Percentiles rank a stretch among this genome's conserved stretches.
phyloP scores from a whole-genome alignment of 2,797 vertebrate species.

The Mus caroli region DNA sequence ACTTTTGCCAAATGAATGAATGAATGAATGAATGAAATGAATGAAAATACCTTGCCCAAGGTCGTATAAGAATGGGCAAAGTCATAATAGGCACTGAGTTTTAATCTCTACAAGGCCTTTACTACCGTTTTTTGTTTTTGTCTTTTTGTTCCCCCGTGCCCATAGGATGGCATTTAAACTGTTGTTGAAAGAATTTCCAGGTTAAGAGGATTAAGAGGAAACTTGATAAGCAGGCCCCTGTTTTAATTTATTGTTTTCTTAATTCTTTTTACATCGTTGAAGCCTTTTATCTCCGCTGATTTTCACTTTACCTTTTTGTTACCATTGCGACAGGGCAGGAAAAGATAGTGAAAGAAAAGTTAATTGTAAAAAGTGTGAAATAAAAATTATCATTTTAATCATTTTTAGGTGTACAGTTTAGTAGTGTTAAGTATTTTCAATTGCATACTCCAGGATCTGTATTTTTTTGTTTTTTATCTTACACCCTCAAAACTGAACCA shows the following conservation, averaged over 20 bases:
- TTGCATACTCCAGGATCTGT: neutral
- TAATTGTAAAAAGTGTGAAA: neutral
- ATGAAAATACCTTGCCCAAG: constrained; percentile 35
- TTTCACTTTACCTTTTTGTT: constrained; percentile 1
- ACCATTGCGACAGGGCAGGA: neutral
- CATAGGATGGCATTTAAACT: neutral
- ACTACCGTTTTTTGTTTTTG: neutral
- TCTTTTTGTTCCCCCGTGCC: neutral
- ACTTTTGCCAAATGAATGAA: neutral
- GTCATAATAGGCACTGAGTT: constrained; percentile 47
- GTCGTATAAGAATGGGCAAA: constrained; percentile 60
- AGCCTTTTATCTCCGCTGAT: neutral
- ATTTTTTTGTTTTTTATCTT: constrained; percentile 6
- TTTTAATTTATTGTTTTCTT: constrained; percentile 22
- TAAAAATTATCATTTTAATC: neutral
- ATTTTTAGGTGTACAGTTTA: constrained; percentile 33
- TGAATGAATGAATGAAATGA: neutral
- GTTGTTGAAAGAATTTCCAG: constrained; percentile 37
- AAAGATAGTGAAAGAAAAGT: constrained; percentile 57
- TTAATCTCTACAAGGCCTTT: constrained; percentile 26
- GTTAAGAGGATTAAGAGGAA: constrained; percentile 49
- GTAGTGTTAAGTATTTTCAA: neutral
- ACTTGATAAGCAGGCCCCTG: constrained; percentile 21
- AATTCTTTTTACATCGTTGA: constrained; percentile 18
- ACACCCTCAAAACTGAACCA: neutral